Evolutionary conservation across 2,797 vertebrate species (phyloP), one percentile per base, ranked within the genome.

Genomic region (Lagorchestes hirsutus): DNA sequence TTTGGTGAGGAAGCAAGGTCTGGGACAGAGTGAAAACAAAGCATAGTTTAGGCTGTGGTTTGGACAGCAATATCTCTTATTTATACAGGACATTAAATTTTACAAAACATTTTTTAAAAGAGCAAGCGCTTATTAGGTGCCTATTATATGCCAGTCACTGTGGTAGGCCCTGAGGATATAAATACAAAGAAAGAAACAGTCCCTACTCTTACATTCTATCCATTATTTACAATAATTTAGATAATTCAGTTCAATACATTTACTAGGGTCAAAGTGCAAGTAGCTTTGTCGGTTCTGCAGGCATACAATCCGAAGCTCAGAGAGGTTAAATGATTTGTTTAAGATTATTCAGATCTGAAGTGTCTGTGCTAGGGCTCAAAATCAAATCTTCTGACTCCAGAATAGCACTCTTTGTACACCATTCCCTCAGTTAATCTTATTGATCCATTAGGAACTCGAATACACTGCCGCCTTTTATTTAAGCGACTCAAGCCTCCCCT

Each of bases 241-340:
- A 24, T 87, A 87, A 50, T 87, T 50, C 74, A 87, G 1, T 10
- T 50, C 3, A 50, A 27, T 87, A 27, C 22, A 46, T 50, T 46
- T 46, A 27, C 24, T 46, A 87, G 40, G 74, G 40, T 87, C 74
- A 27, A 50, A 87, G 74, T 10, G 0, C 40, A 82, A 82, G 74
- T 22, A 87, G 40, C 24, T 87, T 50, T 87, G 55, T 2, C 91
- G 50, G 50, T 91, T 94, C 92, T 92, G 96, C 59, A 94, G 92
- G n/a, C 87, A 96, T 93, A 91, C 96, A 95, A 96, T 92, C 92
- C 93, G 62, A 93, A 59, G 56, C 91, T 50, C 74, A 92, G 31
- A 95, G 92, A 95, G 58, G 56, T 0, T 1, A 34, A 96, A 27
- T 34, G 50, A 95, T 90, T 95, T 52, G 91, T 92, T 93, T 93